phyloP scores from a whole-genome alignment of 1,140 invertebrate genomes.

The Macrocentrus cingulum region DNA sequence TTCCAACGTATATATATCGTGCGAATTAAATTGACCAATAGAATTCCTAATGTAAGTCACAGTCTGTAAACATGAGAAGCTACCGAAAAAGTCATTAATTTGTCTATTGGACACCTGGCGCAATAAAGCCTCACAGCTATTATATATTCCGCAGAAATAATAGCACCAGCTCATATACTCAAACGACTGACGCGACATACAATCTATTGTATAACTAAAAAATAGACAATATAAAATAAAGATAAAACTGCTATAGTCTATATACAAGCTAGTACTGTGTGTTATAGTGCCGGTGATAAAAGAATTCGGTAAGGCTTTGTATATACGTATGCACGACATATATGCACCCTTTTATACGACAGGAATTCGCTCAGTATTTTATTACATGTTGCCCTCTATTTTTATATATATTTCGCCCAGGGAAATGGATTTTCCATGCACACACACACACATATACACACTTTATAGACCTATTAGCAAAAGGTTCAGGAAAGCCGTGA shows the following conservation, averaged over 20 bases:
- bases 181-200: background rate
- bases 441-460: too few relatives aligned
- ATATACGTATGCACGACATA: too few relatives aligned
- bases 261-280: background rate
- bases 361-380: background rate
- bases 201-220: conserved; percentile 1
- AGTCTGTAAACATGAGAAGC: too few relatives aligned
- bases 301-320: background rate
- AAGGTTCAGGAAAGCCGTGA: conserved; percentile 6
- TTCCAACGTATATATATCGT: conserved; percentile 17
- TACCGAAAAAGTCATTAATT: conserved; percentile 1
- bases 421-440: conserved; percentile 5
- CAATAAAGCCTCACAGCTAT: background rate
- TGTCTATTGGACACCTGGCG: conserved; percentile 1
- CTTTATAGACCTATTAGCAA: conserved; percentile 17
- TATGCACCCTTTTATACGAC: background rate
- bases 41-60: background rate
- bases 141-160: background rate
- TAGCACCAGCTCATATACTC: too few relatives aligned
- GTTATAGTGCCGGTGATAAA: background rate
- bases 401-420: background rate
- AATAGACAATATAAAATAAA: background rate
- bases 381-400: background rate
- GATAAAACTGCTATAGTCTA: too few relatives aligned
- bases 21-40: conserved; percentile 44